Base-by-base conservation (phyloP, 2,797 vertebrate genomes). In the Anniella stebbinsi region DNA sequence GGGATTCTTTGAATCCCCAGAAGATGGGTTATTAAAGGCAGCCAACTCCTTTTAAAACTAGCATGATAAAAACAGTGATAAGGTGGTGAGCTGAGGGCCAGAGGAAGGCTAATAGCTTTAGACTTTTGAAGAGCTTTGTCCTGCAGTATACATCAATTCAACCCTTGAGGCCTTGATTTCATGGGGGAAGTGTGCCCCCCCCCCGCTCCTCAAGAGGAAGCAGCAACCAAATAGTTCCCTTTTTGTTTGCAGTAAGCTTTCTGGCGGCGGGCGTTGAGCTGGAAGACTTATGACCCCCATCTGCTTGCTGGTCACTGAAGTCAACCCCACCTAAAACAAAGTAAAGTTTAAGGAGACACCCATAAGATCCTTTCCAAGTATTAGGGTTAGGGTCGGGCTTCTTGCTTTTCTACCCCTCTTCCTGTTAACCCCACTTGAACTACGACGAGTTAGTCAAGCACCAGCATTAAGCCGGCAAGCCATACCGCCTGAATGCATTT, bases 51-150 rank as follows among this genome's bases (percentile, higher is more conserved):
- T 45, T 88, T 66, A 21, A 92, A 93, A 89, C 83, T 90, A 91
- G 92, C 92, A 93, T 93, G 90, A 95, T 93, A 95, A 95, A 94
- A 91, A 92, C 92, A 93, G 93, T 76, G 91, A 93, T 93, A 93
- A 93, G 88, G 90, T 88, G 30, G 72, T 3, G 33, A 5, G 17
- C 17, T 73, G 91, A 88, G 92, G 91, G 92, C 90, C 70, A 92
- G 70, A 95, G 93, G 92, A 95, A 95, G 93, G 88, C 92, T 91
- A 93, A 80, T 89, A 91, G 73, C 85, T 57, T 78, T 13, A 45
- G 91, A 91, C 93, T 92, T 95, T 92, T 91, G 92, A 77, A 90
- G 80, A 86, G 23, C 73, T 92, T 91, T 1, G 77, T 48, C 91
- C 90, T 82, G 73, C 11, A 72, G 48, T 80, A 67, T 3, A 9